A percentile compares a stretch with the other conserved stretches of the same genome.
Conservation (phyloP, 2,888 invertebrate genomes). For the Pecten maximus region DNA sequence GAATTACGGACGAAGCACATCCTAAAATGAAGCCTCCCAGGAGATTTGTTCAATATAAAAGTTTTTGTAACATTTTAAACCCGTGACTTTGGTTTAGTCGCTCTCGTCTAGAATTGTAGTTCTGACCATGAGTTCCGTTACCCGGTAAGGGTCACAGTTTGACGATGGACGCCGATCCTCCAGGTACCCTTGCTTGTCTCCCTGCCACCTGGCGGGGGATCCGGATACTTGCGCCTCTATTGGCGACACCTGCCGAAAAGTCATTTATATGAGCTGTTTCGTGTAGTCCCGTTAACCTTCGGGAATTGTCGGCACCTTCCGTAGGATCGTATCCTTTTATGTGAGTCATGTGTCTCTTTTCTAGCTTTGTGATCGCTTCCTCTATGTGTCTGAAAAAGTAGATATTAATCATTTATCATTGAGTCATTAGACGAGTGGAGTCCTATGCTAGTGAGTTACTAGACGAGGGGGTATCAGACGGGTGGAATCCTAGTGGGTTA, state of each 20-base stretch:
- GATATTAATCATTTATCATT: too few relatives aligned
- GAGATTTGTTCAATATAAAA: too few relatives aligned
- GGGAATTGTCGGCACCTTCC: conserved; percentile 97
- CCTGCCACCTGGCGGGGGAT: conserved; percentile 87
- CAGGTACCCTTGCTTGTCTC: conserved; percentile 96
- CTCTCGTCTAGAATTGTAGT: conserved; percentile 67
- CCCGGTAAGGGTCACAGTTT: conserved; percentile 82
- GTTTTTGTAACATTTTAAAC: too few relatives aligned
- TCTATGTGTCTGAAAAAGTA: conserved; percentile 90
- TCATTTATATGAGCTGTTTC: conserved; percentile 98
- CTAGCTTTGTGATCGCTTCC: conserved; percentile 96
- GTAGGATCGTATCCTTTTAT: conserved; percentile 98
- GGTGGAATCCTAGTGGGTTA: too few relatives aligned
- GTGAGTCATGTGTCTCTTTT: conserved; percentile 94
- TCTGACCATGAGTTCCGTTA: conserved; percentile 76
- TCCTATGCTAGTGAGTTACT: too few relatives aligned
- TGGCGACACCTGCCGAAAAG: conserved; percentile 95
- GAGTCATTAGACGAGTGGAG: too few relatives aligned
- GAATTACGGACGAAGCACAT: too few relatives aligned
- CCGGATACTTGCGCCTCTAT: conserved; percentile 96
- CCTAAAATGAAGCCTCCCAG: too few relatives aligned
- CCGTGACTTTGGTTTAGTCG: not conserved
- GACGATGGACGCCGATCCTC: conserved; percentile 91
- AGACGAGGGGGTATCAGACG: too few relatives aligned
- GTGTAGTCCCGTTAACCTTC: conserved; percentile 95